A percentile compares a stretch with the other conserved stretches of the same genome.
These are phyloP conservation scores for Nezara viridula DNA, from an alignment of 2,888 invertebrate species.

Conservation along the genomic window DNA sequence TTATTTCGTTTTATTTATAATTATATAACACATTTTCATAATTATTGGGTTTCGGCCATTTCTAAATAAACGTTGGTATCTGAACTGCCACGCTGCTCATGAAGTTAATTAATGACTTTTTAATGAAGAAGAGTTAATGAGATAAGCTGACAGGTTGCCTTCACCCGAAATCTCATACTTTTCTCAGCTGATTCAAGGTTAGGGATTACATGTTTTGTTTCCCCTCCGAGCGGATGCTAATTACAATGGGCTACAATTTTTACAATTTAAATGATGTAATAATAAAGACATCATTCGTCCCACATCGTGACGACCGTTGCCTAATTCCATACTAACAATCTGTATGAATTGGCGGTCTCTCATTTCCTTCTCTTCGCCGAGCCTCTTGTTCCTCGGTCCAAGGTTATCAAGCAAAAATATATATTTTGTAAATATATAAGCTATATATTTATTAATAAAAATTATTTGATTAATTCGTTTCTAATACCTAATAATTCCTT, in stretches of 20 bases:
- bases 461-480: no score
- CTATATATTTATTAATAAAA: no score
- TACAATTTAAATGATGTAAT: conserved; percentile 34
- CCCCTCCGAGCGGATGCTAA: background rate
- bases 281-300: background rate
- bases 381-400: background rate
- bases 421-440: background rate
- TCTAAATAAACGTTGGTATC: background rate
- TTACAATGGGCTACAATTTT: conserved; percentile 29
- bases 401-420: background rate
- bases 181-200: background rate
- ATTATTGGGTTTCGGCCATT: background rate
- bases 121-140: background rate
- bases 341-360: background rate
- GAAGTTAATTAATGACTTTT: background rate
- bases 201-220: background rate
- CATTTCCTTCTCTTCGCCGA: background rate
- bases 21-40: background rate
- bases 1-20: background rate
- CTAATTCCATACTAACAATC: background rate
- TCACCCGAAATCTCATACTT: conserved; percentile 18
- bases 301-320: background rate
- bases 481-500: no score
- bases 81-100: background rate
- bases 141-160: background rate